Conservation (phyloP, 2,888 invertebrate species). For the Ceraclea dissimilis region DNA sequence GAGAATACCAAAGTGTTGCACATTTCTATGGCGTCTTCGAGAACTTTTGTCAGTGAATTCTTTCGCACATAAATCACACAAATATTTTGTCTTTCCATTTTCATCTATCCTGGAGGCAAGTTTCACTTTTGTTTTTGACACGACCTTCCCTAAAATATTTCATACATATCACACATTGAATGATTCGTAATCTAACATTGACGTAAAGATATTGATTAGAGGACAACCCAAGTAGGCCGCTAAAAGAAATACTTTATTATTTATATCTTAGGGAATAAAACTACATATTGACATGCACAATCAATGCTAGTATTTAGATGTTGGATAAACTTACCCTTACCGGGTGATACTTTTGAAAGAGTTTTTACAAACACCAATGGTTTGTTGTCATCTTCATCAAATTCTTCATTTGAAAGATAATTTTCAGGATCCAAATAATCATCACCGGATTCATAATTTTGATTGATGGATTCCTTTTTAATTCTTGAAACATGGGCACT, state of each 20-base stretch:
- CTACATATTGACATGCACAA: too few species aligned
- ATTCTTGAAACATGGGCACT: too few species aligned
- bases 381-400: constrained; percentile 1
- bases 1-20: constrained; percentile 37
- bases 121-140: not conserved
- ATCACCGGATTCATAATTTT: not conserved
- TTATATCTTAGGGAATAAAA: too few species aligned
- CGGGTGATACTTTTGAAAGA: not conserved
- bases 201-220: too few species aligned
- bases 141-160: not conserved
- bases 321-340: too few species aligned
- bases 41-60: constrained; percentile 31
- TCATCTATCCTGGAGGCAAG: not conserved
- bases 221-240: too few species aligned
- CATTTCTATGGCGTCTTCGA: constrained; percentile 34
- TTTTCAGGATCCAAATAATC: not conserved
- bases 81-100: not conserved
- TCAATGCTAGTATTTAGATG: too few species aligned
- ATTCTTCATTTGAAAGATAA: not conserved
- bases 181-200: too few species aligned
- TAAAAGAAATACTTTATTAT: too few species aligned
- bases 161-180: too few species aligned
- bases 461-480: not conserved
- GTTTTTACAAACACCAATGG: not conserved
- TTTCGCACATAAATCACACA: constrained; percentile 14